phyloP scores from a whole-genome alignment of 2,113 vertebrate species.

The Vicugna pacos region DNA sequence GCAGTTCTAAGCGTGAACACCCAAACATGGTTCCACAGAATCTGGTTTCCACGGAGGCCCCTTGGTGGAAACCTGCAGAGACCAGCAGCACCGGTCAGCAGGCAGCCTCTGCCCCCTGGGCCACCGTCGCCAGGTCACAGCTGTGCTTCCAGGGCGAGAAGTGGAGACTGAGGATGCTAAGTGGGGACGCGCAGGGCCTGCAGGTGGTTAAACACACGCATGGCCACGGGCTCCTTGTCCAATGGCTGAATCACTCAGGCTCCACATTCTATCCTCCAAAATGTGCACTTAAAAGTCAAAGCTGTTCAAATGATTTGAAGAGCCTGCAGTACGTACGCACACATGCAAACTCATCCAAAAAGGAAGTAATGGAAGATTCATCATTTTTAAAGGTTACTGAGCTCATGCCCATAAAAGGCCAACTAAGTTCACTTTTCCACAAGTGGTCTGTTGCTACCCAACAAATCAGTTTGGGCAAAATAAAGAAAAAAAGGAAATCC shows the following conservation, averaged over 20 bases:
- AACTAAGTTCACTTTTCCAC: constrained; percentile 61
- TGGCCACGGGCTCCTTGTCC: neutral
- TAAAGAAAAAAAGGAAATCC: constrained; percentile 80
- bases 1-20: neutral
- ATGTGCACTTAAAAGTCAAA: neutral
- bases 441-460: constrained; percentile 77
- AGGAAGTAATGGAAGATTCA: neutral
- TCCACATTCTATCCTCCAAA: neutral
- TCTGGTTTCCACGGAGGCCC: neutral
- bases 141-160: rapidly evolving
- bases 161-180: rapidly evolving
- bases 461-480: constrained; percentile 76
- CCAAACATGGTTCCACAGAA: neutral
- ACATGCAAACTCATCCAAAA: neutral
- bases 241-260: neutral
- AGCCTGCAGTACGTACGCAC: neutral
- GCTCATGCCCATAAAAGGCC: constrained; percentile 76
- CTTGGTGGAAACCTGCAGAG: neutral
- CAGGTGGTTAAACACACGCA: rapidly evolving
- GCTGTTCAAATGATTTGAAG: neutral
- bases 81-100: rapidly evolving
- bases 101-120: neutral
- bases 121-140: rapidly evolving
- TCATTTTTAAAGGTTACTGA: constrained; percentile 48
- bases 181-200: rapidly evolving